Evolutionary conservation across 2,888 invertebrate genomes (phyloP).

Genomic region (Acanthopleura granulata): DNA sequence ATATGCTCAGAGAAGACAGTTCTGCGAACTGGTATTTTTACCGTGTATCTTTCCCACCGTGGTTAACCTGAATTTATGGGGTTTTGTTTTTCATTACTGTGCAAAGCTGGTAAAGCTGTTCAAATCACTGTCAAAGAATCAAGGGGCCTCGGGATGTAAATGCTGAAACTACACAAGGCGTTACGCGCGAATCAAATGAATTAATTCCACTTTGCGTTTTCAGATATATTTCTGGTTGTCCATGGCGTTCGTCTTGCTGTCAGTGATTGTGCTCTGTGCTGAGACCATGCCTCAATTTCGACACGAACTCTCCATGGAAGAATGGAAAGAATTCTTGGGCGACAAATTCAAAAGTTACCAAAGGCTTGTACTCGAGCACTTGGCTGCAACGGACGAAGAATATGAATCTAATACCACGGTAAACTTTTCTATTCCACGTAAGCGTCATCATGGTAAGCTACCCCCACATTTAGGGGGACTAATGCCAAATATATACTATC

Average conservation of each 20-base stretch:
- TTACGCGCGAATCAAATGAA: no score
- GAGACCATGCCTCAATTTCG: constrained; percentile 43
- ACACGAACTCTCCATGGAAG: constrained; percentile 28
- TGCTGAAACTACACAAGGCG: no score
- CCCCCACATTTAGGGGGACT: not conserved
- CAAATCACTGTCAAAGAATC: no score
- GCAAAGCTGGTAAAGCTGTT: no score
- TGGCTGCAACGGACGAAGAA: not conserved
- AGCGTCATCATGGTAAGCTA: not conserved
- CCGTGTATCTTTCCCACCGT: no score
- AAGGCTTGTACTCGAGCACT: not conserved
- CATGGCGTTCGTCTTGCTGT: constrained; percentile 40
- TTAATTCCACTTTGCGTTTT: constrained; percentile 25
- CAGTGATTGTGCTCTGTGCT: constrained; percentile 47
- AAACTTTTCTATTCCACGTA: not conserved
- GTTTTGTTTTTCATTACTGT: no score
- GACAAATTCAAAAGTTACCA: constrained; percentile 26
- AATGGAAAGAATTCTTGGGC: constrained; percentile 38
- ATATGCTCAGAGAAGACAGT: no score
- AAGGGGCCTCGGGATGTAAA: no score
- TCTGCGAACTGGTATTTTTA: no score
- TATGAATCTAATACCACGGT: not conserved
- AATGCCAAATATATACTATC: constrained; percentile 21
- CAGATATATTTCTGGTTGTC: constrained; percentile 48
- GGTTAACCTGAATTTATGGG: no score